phyloP scores from a whole-genome alignment of 2,797 vertebrate genomes.

The Rhabdomys pumilio region DNA sequence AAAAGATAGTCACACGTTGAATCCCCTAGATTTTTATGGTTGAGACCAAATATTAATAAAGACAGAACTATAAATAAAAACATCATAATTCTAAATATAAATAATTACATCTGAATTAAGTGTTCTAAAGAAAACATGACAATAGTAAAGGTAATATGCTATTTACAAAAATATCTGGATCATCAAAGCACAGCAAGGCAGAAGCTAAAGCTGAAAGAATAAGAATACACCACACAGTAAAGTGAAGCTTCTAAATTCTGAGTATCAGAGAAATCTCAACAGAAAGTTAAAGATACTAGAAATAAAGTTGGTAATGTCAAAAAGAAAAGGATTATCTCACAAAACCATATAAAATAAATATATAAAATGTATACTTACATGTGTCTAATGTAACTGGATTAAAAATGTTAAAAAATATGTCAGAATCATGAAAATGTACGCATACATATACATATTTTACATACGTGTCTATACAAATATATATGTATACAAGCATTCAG shows the following conservation, averaged over 20 bases:
- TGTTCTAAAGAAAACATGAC: background rate
- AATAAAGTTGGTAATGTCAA: background rate
- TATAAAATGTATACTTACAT: background rate
- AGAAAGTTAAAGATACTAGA: background rate
- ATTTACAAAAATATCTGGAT: background rate
- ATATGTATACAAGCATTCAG: background rate
- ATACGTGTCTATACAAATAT: too few species aligned
- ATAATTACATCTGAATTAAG: background rate
- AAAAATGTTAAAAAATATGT: background rate
- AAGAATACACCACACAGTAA: background rate
- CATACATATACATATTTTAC: background rate
- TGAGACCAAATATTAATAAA: background rate
- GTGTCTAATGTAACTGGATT: background rate
- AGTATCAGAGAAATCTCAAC: background rate
- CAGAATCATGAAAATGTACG: background rate
- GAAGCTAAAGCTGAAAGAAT: background rate
- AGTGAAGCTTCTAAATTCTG: background rate
- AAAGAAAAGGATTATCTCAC: background rate
- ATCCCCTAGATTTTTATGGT: background rate
- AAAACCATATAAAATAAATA: background rate
- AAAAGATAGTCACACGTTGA: background rate
- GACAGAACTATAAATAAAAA: background rate
- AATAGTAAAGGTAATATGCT: background rate
- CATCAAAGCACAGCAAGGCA: background rate
- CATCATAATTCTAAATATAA: background rate